phyloP scores from a whole-genome alignment of 2,113 vertebrate species.

The Rhynchomys soricoides region DNA sequence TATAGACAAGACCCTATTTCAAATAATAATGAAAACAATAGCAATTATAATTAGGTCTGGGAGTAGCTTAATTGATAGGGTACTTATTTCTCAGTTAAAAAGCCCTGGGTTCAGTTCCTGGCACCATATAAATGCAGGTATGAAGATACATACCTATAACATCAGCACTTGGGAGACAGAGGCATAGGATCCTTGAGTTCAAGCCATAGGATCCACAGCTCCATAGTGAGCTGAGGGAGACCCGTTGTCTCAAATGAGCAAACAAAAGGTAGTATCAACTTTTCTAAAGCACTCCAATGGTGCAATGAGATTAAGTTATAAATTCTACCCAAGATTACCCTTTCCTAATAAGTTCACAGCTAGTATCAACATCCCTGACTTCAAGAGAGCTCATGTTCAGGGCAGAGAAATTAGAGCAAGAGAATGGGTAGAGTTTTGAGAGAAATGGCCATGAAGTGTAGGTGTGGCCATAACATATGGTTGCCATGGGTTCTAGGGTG shows the following conservation, averaged over 20 bases:
- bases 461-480: background rate
- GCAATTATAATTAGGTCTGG: background rate
- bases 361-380: background rate
- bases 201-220: background rate
- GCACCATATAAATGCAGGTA: background rate
- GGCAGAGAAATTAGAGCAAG: background rate
- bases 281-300: background rate
- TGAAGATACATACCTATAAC: background rate
- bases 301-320: background rate
- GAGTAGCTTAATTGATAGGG: background rate
- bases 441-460: background rate
- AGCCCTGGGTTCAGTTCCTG: background rate
- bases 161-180: too few species aligned
- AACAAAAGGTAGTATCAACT: background rate
- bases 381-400: background rate
- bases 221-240: background rate
- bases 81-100: background rate
- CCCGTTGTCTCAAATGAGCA: background rate
- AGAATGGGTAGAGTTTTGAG: background rate
- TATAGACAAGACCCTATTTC: background rate
- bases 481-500: background rate
- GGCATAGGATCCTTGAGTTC: background rate
- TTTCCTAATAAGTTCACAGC: background rate
- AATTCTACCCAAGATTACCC: background rate
- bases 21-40: background rate